phyloP scores from a whole-genome alignment of 1,140 invertebrate genomes.

The Drosophila ercepeae region DNA sequence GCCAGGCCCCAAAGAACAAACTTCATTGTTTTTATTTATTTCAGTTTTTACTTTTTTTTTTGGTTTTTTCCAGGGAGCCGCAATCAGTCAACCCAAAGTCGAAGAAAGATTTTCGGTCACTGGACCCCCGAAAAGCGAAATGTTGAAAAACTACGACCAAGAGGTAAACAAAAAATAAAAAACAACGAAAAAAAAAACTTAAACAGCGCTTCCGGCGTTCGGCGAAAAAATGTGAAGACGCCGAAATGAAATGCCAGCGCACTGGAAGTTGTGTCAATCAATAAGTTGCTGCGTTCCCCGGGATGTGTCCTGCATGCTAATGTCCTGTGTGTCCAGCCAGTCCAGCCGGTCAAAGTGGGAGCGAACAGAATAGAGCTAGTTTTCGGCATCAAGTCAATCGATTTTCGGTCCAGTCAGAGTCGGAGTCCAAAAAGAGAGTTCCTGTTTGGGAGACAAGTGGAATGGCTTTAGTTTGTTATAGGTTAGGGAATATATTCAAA shows the following conservation, averaged over 20 bases:
- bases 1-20: constrained; percentile 19
- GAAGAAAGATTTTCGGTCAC: constrained; percentile 49
- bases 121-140: constrained; percentile 24
- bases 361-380: background rate
- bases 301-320: constrained; percentile 78
- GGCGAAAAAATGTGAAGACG: constrained; percentile 61
- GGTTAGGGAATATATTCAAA: constrained; percentile 22
- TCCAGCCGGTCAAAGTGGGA: background rate
- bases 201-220: constrained; percentile 76
- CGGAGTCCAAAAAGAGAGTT: constrained; percentile 13
- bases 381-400: constrained; percentile 29
- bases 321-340: constrained; percentile 15
- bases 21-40: constrained; percentile 65
- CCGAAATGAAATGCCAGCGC: constrained; percentile 58
- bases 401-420: constrained; percentile 18
- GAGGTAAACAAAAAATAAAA: constrained; percentile 14
- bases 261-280: constrained; percentile 82
- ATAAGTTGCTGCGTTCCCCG: constrained; percentile 67
- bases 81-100: constrained; percentile 53
- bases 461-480: constrained; percentile 11
- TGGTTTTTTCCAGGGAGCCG: constrained; percentile 1
- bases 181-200: constrained; percentile 54
- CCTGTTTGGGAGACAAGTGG: background rate
- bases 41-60: constrained; percentile 6
- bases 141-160: constrained; percentile 11